Evolutionary conservation across 1,140 invertebrate genomes (phyloP).

Genomic region (Fopius arisanus): DNA sequence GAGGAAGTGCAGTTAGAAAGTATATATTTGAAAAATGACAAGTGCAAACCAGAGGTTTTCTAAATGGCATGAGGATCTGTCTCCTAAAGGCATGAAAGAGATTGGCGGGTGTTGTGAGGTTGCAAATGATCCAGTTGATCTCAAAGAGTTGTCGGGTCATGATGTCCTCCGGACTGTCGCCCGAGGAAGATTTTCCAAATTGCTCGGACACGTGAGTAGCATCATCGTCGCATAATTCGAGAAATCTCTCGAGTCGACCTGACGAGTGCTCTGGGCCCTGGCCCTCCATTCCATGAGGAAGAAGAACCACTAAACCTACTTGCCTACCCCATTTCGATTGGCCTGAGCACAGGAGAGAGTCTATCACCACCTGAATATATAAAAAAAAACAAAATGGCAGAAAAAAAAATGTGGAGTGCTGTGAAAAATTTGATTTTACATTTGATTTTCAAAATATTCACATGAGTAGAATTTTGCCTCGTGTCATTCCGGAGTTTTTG

Average conservation of each 20-base stretch:
- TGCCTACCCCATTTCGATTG: constrained; percentile 87
- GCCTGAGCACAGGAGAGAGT: constrained; percentile 82
- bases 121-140: constrained; percentile 84
- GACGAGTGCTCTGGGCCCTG: constrained; percentile 91
- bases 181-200: constrained; percentile 31
- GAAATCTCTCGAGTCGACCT: constrained; percentile 81
- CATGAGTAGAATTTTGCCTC: too few species aligned
- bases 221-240: constrained; percentile 84
- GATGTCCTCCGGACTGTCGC: constrained; percentile 51
- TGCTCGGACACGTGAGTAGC: constrained; percentile 66
- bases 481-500: too few species aligned
- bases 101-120: constrained; percentile 86
- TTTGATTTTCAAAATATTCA: not conserved
- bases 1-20: not conserved
- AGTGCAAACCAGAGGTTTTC: constrained; percentile 73
- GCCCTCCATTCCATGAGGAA: constrained; percentile 91
- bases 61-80: constrained; percentile 82
- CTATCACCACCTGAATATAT: constrained; percentile 77
- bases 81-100: constrained; percentile 85
- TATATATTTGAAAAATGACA: not conserved
- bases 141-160: constrained; percentile 79
- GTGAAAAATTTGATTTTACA: not conserved
- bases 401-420: not conserved
- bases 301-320: constrained; percentile 80
- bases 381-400: not conserved